A percentile compares a stretch with the other conserved stretches of the same genome.
Conservation (phyloP, 2,888 invertebrate genomes). For the Boloria euphrosyne region DNA sequence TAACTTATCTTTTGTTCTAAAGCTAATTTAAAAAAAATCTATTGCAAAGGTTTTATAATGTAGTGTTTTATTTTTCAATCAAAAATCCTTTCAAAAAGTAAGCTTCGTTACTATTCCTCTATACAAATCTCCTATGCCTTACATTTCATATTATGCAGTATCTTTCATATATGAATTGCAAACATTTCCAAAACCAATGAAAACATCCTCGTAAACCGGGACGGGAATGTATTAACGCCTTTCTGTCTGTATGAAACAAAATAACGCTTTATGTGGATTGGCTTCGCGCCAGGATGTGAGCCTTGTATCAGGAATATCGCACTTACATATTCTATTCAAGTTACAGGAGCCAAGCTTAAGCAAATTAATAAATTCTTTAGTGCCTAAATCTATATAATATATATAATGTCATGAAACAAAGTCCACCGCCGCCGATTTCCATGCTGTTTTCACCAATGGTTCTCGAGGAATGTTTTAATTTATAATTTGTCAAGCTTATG, state of each 20-base stretch:
- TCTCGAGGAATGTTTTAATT: no score
- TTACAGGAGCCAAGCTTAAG: slow-evolving; percentile 12
- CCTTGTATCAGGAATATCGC: slow-evolving; percentile 51
- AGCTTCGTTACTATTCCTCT: background rate
- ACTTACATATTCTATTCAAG: slow-evolving; percentile 37
- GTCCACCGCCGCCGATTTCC: no score
- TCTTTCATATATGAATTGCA: slow-evolving; percentile 37
- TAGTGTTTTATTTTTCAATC: no score
- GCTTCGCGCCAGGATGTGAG: slow-evolving; percentile 52
- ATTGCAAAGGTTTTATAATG: no score
- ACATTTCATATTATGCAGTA: slow-evolving; percentile 25
- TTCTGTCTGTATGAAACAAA: slow-evolving; percentile 56
- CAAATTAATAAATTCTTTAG: background rate
- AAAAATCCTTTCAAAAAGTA: no score
- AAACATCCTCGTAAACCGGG: slow-evolving; percentile 42
- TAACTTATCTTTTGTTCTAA: no score
- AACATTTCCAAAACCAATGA: slow-evolving; percentile 40
- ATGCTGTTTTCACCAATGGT: no score
- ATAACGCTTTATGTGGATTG: slow-evolving; percentile 63
- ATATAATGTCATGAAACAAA: no score
- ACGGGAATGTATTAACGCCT: slow-evolving; percentile 48
- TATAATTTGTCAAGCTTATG: no score
- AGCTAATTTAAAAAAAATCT: no score
- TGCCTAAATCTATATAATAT: no score
- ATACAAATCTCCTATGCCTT: slow-evolving; percentile 7